phyloP scores from a whole-genome alignment of 2,888 invertebrate species.

The Ceramica pisi region DNA sequence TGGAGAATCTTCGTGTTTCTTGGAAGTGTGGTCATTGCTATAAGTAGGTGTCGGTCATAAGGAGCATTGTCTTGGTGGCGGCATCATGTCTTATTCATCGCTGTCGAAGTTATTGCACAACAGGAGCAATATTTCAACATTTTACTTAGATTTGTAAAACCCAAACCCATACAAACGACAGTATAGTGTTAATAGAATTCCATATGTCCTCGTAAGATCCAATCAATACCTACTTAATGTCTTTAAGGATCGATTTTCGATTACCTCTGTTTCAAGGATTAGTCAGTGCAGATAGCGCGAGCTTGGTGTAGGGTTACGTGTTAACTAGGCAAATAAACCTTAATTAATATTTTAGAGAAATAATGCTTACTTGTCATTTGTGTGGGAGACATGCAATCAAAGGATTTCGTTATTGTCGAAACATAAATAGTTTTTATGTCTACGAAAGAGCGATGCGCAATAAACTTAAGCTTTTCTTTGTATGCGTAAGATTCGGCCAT shows the following conservation, averaged over 20 bases:
- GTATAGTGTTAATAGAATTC: too few relatives aligned
- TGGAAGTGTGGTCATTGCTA: slow-evolving; percentile 41
- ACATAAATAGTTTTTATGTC: neutral
- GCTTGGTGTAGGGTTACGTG: neutral
- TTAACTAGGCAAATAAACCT: neutral
- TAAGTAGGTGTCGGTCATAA: slow-evolving; percentile 17
- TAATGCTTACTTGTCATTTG: slow-evolving; percentile 64
- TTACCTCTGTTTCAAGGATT: neutral
- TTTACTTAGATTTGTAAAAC: neutral
- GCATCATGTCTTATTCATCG: slow-evolving; percentile 11
- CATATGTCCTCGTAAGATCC: neutral
- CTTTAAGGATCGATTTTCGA: too few relatives aligned
- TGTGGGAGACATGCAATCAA: slow-evolving; percentile 65
- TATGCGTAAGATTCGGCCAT: neutral
- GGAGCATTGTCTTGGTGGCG: neutral
- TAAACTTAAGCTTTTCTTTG: neutral
- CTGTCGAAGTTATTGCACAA: slow-evolving; percentile 32
- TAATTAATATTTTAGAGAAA: slow-evolving; percentile 10
- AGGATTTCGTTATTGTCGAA: slow-evolving; percentile 28
- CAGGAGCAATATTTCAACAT: slow-evolving; percentile 9
- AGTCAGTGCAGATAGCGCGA: neutral
- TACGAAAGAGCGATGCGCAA: neutral
- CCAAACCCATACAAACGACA: neutral
- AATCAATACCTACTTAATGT: too few relatives aligned
- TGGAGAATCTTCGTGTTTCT: slow-evolving; percentile 1